A percentile compares a stretch with the other conserved stretches of the same genome.
Conservation (phyloP, 2,888 invertebrate genomes). For the Eupelmus urozonus region DNA sequence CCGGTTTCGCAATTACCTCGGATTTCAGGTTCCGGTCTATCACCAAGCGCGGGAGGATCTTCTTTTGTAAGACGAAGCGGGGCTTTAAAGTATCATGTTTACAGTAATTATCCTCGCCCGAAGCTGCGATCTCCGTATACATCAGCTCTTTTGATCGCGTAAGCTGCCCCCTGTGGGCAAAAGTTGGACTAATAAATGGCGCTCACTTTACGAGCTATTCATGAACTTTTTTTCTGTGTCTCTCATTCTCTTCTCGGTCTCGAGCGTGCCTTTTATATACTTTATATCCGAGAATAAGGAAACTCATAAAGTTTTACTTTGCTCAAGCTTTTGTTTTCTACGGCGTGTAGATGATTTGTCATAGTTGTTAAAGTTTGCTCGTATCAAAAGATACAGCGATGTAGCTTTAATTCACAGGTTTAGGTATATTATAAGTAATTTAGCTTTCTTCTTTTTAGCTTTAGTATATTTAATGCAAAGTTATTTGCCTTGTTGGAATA, state of each 20-base stretch:
- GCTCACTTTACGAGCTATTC: slow-evolving; percentile 17
- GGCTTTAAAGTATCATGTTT: slow-evolving; percentile 46
- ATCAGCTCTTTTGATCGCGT: slow-evolving; percentile 22
- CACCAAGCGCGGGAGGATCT: slow-evolving; percentile 3
- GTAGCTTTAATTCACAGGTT: no score
- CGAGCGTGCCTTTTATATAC: no score
- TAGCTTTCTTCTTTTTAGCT: no score
- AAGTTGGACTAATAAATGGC: slow-evolving; percentile 28
- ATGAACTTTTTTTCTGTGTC: background rate
- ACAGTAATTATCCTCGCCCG: slow-evolving; percentile 24
- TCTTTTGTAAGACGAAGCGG: slow-evolving; percentile 33
- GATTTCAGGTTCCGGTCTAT: slow-evolving; percentile 30
- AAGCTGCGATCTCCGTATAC: background rate
- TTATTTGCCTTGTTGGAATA: no score
- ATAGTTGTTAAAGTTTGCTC: no score
- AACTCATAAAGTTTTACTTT: no score
- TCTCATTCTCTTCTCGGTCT: background rate
- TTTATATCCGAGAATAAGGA: no score
- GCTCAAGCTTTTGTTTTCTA: no score
- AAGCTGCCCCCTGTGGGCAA: background rate
- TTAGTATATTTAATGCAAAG: no score
- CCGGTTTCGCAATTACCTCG: slow-evolving; percentile 49
- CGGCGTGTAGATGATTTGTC: no score
- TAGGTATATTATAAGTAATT: no score
- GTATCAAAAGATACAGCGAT: no score